Evolutionary conservation across 2,797 vertebrate genomes (phyloP).

Genomic region (Heteromormyrus szaboi): DNA sequence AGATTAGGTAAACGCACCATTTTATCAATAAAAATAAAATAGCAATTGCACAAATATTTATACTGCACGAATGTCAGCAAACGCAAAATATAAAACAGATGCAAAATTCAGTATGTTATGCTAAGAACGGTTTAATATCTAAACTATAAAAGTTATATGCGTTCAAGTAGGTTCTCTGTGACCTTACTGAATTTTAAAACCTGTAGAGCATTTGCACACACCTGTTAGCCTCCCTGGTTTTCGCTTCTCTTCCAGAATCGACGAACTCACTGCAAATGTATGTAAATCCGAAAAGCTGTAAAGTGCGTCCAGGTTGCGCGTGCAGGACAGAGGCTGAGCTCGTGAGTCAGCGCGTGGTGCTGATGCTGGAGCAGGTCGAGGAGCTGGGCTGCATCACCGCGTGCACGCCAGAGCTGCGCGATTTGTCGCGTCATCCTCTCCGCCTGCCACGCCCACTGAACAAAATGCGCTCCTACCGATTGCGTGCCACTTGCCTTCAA

Average conservation of each 20-base stretch:
- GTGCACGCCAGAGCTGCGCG: not conserved
- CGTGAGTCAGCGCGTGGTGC: constrained; percentile 18
- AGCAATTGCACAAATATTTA: not conserved
- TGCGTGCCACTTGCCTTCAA: not conserved
- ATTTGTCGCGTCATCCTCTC: not conserved
- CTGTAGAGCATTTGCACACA: constrained; percentile 6
- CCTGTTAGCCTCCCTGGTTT: not conserved
- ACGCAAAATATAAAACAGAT: not conserved
- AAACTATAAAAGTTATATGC: not conserved
- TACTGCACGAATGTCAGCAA: not conserved
- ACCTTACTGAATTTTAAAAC: not conserved
- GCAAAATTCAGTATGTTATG: not conserved
- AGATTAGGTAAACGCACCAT: not conserved
- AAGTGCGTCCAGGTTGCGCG: not conserved
- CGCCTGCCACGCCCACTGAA: constrained; percentile 5
- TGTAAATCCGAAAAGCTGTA: not conserved
- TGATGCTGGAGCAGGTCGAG: constrained; percentile 26
- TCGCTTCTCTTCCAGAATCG: not conserved
- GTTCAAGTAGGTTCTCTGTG: not conserved
- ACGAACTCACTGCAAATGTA: not conserved
- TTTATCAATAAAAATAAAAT: not conserved
- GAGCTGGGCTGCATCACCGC: constrained; percentile 16
- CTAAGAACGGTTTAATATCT: not conserved
- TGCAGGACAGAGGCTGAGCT: not conserved
- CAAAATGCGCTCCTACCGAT: not conserved